Conservation (phyloP, 2,797 vertebrate genomes). For the Chromobotia macracanthus region DNA sequence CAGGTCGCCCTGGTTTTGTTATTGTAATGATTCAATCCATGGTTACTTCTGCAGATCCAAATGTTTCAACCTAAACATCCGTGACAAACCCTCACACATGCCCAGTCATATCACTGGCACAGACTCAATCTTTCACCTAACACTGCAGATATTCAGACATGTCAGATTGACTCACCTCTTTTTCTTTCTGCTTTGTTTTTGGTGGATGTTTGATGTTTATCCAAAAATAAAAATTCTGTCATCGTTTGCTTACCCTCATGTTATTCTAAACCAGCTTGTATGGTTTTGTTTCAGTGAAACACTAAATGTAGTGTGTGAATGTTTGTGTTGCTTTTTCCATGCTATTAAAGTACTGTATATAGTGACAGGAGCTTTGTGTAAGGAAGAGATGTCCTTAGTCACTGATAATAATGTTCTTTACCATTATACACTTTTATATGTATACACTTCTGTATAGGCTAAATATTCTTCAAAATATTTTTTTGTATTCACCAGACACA, state of each 20-base stretch:
- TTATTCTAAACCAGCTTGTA: no score
- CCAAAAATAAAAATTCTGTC: background rate
- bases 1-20: constrained; percentile 49
- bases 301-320: background rate
- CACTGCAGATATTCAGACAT: constrained; percentile 54
- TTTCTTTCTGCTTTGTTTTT: constrained; percentile 48
- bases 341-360: background rate
- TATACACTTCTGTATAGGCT: no score
- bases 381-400: background rate
- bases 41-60: constrained; percentile 53
- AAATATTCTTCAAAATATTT: no score
- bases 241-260: no score
- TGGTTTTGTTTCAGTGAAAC: background rate
- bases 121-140: constrained; percentile 35
- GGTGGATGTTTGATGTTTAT: constrained; percentile 13
- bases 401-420: background rate
- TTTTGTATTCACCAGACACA: no score
- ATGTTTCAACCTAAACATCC: constrained; percentile 48
- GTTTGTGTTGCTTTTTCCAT: background rate
- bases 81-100: constrained; percentile 51
- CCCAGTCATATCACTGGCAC: constrained; percentile 48
- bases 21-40: constrained; percentile 53
- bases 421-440: background rate
- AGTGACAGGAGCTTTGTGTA: background rate
- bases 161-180: constrained; percentile 48